Base-by-base conservation (phyloP, 2,797 vertebrate species). In the Sebastes elongatus region DNA sequence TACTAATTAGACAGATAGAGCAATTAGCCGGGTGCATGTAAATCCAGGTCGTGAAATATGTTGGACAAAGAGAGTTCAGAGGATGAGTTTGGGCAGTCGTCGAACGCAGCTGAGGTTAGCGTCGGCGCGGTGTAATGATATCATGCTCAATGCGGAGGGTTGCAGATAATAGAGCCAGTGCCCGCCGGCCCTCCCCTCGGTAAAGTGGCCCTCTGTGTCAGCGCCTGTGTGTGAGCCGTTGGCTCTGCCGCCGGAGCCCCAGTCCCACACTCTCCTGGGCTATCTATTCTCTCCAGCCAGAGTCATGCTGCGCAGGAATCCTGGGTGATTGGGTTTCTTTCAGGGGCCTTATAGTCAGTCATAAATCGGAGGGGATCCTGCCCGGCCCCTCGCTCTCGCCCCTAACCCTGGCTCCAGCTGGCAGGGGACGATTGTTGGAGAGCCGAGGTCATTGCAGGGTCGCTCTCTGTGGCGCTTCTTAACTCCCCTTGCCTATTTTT, bases 251-350 rank as follows among this genome's bases (percentile, higher is more conserved):
- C 83, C 68, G 75, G 82, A 76, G 78, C 74, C 86, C 85, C 83
- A 55, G 88, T 95, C 94, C 93, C 90, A 93, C 91, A 93, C 93
- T 95, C 90, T 93, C 91, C 79, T 74, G 86, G 88, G 87, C 87
- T 93, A 93, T 94, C 94, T 95, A 94, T 95, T 94, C 93, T 94
- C 89, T 86, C 71, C 90, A 93, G 94, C 91, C 90, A 92, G 94
- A 94, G 93, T 94, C 96, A 96, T 93, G 96, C 95, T 96, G 96
- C 92, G 95, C 94, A 95, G 96, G 96, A 96, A 96, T 96, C 96
- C 95, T 92, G 95, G 95, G 95, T 96, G 96, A 96, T 96, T 96
- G 95, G 93, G 94, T 96, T 96, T 96, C 95, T 96, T 96, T 96
- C 94, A 96, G 93, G 83, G 91, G 93, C 93, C 94, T 95, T 93